A percentile compares a stretch with the other conserved stretches of the same genome.
phyloP scores from a whole-genome alignment of 2,113 vertebrate genomes.

The Rutilus rutilus region DNA sequence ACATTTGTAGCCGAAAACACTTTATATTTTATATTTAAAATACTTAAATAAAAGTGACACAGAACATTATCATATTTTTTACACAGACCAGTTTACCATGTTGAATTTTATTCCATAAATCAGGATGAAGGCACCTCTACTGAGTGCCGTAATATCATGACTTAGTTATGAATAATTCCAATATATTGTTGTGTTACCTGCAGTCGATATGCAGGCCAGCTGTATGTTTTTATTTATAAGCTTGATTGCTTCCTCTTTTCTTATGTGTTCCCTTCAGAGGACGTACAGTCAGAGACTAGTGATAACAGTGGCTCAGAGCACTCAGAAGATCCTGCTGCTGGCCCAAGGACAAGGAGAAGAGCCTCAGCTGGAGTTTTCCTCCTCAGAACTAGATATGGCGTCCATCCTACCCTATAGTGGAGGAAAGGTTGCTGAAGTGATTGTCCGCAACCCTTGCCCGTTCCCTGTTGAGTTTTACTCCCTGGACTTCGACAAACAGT shows the following conservation, averaged over 20 bases:
- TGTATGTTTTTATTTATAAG: background rate
- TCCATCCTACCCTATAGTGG: slow-evolving; percentile 74
- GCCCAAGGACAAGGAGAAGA: slow-evolving; percentile 80
- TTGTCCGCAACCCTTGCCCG: slow-evolving; percentile 83
- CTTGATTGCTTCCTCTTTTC: slow-evolving; percentile 3
- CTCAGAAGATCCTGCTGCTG: slow-evolving; percentile 70
- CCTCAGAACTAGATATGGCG: slow-evolving; percentile 75
- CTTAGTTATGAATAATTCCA: background rate
- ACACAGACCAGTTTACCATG: background rate
- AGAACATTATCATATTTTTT: too few relatives aligned
- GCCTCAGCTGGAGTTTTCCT: slow-evolving; percentile 80
- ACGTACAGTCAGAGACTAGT: slow-evolving; percentile 77
- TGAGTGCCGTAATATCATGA: background rate
- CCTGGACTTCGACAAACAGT: slow-evolving; percentile 85
- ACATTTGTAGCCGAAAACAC: background rate
- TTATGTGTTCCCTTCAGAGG: slow-evolving; percentile 69
- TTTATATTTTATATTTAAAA: background rate
- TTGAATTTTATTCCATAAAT: background rate
- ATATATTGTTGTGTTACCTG: background rate
- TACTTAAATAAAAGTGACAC: background rate
- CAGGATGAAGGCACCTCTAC: background rate
- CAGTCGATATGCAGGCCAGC: background rate
- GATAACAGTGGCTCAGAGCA: slow-evolving; percentile 77
- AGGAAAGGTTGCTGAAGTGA: slow-evolving; percentile 73
- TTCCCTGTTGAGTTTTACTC: slow-evolving; percentile 93